Base-by-base conservation (phyloP, 2,113 vertebrate species). In the Aythya baeri region DNA sequence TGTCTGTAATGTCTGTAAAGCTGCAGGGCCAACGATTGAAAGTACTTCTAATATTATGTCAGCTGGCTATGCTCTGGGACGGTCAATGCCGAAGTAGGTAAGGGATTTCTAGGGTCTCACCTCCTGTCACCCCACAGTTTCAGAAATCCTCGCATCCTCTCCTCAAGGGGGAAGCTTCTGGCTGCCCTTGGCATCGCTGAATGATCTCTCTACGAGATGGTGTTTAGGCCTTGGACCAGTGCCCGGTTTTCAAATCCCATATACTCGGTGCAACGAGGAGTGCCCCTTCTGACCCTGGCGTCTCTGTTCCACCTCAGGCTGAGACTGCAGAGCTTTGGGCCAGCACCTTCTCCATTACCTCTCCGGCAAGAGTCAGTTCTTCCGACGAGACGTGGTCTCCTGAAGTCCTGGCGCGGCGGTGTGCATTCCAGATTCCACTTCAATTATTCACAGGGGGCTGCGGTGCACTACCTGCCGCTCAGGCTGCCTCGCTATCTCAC, bases 391-490 rank as follows among this genome's bases (percentile, higher is more conserved):
- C 88, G 3, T 29, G 81, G 91, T 94, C 87, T 93, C 68, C 77
- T 93, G 91, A 96, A 96, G 91, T 91, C 89, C 81, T 0, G 23
- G 77, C 58, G 4, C 7, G 1, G 84, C 0, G 95, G 97, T 97
- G 89, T 97, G 85, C 86, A 96, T 97, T 97, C 97, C 97, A 97
- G 94, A 97, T 97, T 97, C 97, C 97, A 97, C 95, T 97, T 97
- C 95, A 97, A 97, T 97, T 94, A 97, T 97, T 97, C 91, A 97
- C 89, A 94, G 0, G 0, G 55, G 82, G 87, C 93, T 96, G 88
- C 75, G 86, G 91, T 4, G 3, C 8, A 34, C 80, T 97, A 88
- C 81, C 93, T 95, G 94, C 83, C 79, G 70, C 84, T 92, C 92
- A 94, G 86, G 66, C 66, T 92, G 91, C 70, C 68, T 87, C 73